Evolutionary conservation across 2,797 vertebrate species (phyloP).

Genomic region (Argya squamiceps): DNA sequence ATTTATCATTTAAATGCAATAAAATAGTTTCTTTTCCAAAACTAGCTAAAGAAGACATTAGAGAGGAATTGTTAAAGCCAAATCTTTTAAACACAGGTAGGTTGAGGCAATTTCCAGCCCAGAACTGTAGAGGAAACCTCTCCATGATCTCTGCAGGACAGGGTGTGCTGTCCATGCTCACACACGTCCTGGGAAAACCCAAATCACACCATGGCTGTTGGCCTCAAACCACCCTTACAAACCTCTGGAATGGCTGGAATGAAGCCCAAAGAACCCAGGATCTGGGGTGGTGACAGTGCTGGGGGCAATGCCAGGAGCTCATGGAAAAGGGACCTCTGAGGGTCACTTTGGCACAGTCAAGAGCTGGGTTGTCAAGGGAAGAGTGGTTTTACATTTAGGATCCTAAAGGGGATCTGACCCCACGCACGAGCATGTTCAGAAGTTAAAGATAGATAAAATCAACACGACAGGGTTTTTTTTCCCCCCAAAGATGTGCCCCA

Average conservation of each 20-base stretch:
- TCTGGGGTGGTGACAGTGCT: not conserved
- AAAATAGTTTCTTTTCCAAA: not conserved
- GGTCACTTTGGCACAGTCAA: fast-evolving
- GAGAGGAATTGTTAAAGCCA: not conserved
- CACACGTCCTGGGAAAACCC: not conserved
- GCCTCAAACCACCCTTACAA: not conserved
- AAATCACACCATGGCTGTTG: fast-evolving
- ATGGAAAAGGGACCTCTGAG: not conserved
- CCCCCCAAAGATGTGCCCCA: not conserved
- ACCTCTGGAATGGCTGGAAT: not conserved
- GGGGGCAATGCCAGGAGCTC: not conserved
- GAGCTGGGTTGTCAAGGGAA: not conserved
- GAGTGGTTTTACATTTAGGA: not conserved
- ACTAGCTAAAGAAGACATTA: not conserved
- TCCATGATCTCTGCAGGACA: not conserved
- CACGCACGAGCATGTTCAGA: not conserved
- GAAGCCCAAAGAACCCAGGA: not conserved
- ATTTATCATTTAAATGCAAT: not conserved
- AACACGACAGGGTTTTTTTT: fast-evolving
- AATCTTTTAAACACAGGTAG: not conserved
- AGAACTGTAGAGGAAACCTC: fast-evolving
- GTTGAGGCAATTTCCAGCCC: not conserved
- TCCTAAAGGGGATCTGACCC: not conserved
- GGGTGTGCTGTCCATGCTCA: fast-evolving
- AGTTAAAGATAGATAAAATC: not conserved